Evolutionary conservation across 1,140 invertebrate genomes (phyloP).

Genomic region (Pissodes strobi): DNA sequence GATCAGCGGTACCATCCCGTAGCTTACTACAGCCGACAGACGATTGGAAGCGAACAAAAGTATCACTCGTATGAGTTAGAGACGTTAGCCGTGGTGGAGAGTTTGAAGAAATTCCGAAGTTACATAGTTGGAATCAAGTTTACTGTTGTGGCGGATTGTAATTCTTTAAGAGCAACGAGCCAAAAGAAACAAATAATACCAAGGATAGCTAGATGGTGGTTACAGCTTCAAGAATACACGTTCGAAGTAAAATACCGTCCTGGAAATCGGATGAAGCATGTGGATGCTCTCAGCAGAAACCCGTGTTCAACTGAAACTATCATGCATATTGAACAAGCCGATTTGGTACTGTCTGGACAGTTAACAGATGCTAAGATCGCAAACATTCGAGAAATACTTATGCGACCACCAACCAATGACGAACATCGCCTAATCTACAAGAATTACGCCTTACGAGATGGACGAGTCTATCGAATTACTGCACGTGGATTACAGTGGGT

Average conservation of each 20-base stretch:
- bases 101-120: conserved; percentile 34
- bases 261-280: conserved; percentile 45
- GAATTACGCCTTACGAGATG: conserved; percentile 46
- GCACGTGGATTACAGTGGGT: conserved; percentile 45
- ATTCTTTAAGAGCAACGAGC: conserved; percentile 37
- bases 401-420: conserved; percentile 25
- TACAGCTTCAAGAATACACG: conserved; percentile 40
- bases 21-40: neutral
- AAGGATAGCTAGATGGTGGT: conserved; percentile 45
- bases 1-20: neutral
- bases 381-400: conserved; percentile 7
- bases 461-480: conserved; percentile 42
- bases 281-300: conserved; percentile 48
- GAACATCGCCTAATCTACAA: conserved; percentile 42
- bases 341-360: conserved; percentile 29
- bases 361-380: conserved; percentile 25
- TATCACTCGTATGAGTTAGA: conserved; percentile 18
- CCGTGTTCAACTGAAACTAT: conserved; percentile 9
- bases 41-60: neutral
- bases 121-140: conserved; percentile 40
- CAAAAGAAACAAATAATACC: conserved; percentile 43
- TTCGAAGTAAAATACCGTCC: conserved; percentile 44
- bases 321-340: conserved; percentile 14
- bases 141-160: conserved; percentile 45
- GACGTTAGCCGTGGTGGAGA: conserved; percentile 12